phyloP scores from a whole-genome alignment of 2,888 invertebrate species.

The Orchesellides sinensis region DNA sequence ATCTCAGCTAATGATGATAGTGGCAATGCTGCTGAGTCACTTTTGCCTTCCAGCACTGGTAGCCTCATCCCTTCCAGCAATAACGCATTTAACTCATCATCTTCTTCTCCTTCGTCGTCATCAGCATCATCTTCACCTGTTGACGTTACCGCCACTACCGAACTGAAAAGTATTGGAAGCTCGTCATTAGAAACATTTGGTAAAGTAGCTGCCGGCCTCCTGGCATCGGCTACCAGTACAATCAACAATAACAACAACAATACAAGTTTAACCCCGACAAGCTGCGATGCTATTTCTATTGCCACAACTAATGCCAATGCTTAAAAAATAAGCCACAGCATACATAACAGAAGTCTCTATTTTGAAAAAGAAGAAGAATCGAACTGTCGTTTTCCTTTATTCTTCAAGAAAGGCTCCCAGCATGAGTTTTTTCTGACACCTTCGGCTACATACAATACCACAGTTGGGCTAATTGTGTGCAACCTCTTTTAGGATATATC shows the following conservation, averaged over 20 bases:
- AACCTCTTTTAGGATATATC: conserved; percentile 44
- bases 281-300: conserved; percentile 69
- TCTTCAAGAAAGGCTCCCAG: conserved; percentile 38
- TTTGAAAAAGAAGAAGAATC: too few relatives aligned
- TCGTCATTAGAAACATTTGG: conserved; percentile 71
- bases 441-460: conserved; percentile 37
- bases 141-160: conserved; percentile 45
- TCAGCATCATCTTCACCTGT: conserved; percentile 54
- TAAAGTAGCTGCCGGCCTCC: conserved; percentile 74
- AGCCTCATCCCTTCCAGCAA: conserved; percentile 54
- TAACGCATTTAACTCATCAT: conserved; percentile 29
- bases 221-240: conserved; percentile 71
- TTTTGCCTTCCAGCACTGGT: conserved; percentile 55
- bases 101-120: conserved; percentile 29
- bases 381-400: not conserved
- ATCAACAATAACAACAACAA: conserved; percentile 73
- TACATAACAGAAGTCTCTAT: too few relatives aligned
- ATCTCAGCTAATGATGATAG: conserved; percentile 51
- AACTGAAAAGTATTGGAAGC: conserved; percentile 50
- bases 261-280: conserved; percentile 64
- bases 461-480: conserved; percentile 55
- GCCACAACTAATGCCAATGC: conserved; percentile 65
- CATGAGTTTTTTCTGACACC: conserved; percentile 54
- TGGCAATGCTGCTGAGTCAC: conserved; percentile 57
- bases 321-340: conserved; percentile 17